A percentile compares a stretch with the other conserved stretches of the same genome.
These are phyloP conservation scores for Anolis sagrei DNA, from an alignment of 2,113 vertebrate species.

Conservation along the genomic window DNA sequence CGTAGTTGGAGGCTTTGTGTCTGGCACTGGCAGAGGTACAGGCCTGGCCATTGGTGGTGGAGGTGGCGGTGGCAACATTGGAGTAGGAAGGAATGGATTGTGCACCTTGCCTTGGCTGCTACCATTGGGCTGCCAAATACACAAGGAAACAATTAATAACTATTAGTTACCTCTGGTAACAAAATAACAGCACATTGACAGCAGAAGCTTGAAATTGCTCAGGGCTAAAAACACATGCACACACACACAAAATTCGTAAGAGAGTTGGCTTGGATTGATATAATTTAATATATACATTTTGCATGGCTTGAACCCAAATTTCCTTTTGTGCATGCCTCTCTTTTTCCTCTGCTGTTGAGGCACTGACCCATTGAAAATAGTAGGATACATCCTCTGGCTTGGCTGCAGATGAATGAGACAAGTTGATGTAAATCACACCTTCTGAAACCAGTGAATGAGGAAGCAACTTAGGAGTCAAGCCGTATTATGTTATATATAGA, in stretches of 20 bases:
- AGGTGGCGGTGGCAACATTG: constrained; percentile 97
- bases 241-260: background rate
- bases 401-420: background rate
- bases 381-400: background rate
- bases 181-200: constrained; percentile 34
- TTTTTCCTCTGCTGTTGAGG: background rate
- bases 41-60: constrained; percentile 98
- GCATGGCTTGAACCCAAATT: background rate
- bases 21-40: constrained; percentile 95
- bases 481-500: background rate
- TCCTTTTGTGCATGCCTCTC: background rate
- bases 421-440: background rate
- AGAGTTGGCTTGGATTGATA: background rate
- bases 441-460: background rate
- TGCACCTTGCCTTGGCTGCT: constrained; percentile 99
- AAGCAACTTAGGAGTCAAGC: background rate
- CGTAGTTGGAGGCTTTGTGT: constrained; percentile 96
- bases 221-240: background rate
- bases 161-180: constrained; percentile 40
- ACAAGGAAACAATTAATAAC: constrained; percentile 63
- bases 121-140: constrained; percentile 88
- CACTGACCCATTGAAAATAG: background rate
- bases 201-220: constrained; percentile 31
- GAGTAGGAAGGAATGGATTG: constrained; percentile 98
- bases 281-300: background rate